These are phyloP conservation scores for Heterotilapia buettikoferi DNA, from an alignment of 2,113 vertebrate genomes.

Conservation along the genomic window DNA sequence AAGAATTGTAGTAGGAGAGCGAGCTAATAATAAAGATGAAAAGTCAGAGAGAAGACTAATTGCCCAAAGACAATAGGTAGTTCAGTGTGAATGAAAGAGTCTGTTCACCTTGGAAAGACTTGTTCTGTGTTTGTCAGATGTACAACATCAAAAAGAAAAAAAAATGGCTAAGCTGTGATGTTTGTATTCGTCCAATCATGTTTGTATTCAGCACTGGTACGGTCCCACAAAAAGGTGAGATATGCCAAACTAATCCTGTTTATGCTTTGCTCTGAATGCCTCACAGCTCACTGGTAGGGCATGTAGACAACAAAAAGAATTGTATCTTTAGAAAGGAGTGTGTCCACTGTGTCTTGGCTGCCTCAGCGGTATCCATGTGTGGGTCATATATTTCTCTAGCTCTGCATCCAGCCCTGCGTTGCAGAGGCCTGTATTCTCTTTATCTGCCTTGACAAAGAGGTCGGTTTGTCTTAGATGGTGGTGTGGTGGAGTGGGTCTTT, in stretches of 20 bases:
- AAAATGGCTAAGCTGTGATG: not conserved
- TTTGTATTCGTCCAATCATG: slow-evolving; percentile 30
- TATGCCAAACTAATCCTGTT: slow-evolving; percentile 55
- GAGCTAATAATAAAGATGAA: slow-evolving; percentile 9
- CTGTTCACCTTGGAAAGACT: not conserved
- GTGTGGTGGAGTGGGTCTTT: not conserved
- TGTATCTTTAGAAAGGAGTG: slow-evolving; percentile 19
- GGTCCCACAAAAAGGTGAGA: slow-evolving; percentile 17
- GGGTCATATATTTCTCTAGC: not conserved
- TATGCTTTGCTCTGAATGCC: slow-evolving; percentile 13
- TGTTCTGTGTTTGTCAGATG: not conserved
- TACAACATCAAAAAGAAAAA: not conserved
- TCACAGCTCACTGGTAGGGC: slow-evolving; percentile 27
- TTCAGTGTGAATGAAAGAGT: not conserved
- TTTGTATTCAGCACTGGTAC: slow-evolving; percentile 31
- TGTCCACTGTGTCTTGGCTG: not conserved
- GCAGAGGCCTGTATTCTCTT: not conserved
- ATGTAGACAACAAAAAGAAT: slow-evolving; percentile 19
- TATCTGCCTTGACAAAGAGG: slow-evolving; percentile 30
- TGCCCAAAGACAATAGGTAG: not conserved
- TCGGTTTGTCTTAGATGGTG: slow-evolving; percentile 26
- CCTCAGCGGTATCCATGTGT: not conserved
- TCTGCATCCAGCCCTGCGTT: not conserved
- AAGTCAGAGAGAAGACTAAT: not conserved
- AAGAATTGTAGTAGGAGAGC: not conserved